Evolutionary conservation across 1,140 invertebrate species (phyloP).

Genomic region (Drosophila paulistorum): DNA sequence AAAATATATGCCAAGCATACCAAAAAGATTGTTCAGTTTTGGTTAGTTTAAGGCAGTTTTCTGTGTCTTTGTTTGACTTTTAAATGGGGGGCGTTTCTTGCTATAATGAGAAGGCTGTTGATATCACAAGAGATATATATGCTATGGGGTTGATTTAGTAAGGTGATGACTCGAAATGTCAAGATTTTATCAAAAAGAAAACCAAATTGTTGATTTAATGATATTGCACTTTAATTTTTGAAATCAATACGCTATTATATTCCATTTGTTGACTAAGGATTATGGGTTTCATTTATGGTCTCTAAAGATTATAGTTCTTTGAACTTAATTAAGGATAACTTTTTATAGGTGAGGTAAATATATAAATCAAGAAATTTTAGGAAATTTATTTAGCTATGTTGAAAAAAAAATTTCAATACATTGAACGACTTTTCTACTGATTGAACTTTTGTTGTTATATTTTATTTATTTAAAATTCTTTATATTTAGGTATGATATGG

Average conservation of each 20-base stretch:
- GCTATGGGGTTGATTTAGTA: background rate
- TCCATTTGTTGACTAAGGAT: background rate
- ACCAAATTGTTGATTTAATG: background rate
- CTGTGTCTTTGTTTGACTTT: background rate
- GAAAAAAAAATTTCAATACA: too few species aligned
- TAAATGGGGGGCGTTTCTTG: background rate
- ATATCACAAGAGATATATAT: background rate
- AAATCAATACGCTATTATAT: background rate
- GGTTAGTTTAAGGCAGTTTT: constrained; percentile 14
- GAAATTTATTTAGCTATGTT: too few species aligned
- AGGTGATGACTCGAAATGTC: background rate
- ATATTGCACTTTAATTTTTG: background rate
- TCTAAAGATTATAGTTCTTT: too few species aligned
- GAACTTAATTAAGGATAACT: too few species aligned
- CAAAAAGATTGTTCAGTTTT: constrained; percentile 3
- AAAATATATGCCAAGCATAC: constrained; percentile 25
- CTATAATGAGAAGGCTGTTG: constrained; percentile 1
- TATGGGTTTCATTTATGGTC: background rate
- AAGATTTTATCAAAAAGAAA: background rate
- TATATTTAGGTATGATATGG: too few species aligned
- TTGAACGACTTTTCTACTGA: too few species aligned
- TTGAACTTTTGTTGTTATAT: too few species aligned
- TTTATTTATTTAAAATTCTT: too few species aligned
- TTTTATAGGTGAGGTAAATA: too few species aligned
- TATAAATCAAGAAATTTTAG: too few species aligned